Base-by-base conservation (phyloP, 2,888 invertebrate species). In the Acronicta alni region DNA sequence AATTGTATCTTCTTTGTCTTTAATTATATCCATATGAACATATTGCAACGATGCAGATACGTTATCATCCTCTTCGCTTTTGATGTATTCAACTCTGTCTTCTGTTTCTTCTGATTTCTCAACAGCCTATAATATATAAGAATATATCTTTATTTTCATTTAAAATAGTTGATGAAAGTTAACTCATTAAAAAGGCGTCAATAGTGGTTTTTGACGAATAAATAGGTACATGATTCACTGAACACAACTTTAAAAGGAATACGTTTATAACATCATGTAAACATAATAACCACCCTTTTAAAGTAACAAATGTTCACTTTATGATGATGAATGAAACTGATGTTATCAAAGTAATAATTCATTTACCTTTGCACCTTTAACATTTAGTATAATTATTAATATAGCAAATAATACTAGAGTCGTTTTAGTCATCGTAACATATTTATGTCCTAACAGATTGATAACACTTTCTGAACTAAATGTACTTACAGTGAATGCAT, bases 1-100 rank as follows among this genome's bases (percentile, higher is more conserved):
- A 18, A 30, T 9, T 10, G 15, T 41, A 12, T 41, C 15, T 41
- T 15, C 17, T 45, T 51, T 54, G 2, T 68, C 26, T 16, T 17
- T 7, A 8, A 37, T 18, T 0, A 23, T 5, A 15, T 45, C 51
- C 3, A 20, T 64, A 20, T 52, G 35, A 23, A 59, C 67, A 10
- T 65, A 20, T 60, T 68, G 47, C 47, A 70, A 65, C 45, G 68
- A 70, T 8, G 26, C 68, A 14, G 71, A 68, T 17, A 60, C 60
- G 18, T 60, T 46, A 14, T 54, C 66, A 15, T 52, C 48, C 1
- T 44, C 32, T 14, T 44, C 9, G 0, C 2, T 54, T 7, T 17
- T 26, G 16, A 35, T 48, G 42, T 10, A 42, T 38, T 55, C 55
- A 12, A 18, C 44, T 12, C 7, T 38, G 9, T 58, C 43, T 20